phyloP scores from a whole-genome alignment of 2,113 vertebrate species.

The Bagarius yarrelli region DNA sequence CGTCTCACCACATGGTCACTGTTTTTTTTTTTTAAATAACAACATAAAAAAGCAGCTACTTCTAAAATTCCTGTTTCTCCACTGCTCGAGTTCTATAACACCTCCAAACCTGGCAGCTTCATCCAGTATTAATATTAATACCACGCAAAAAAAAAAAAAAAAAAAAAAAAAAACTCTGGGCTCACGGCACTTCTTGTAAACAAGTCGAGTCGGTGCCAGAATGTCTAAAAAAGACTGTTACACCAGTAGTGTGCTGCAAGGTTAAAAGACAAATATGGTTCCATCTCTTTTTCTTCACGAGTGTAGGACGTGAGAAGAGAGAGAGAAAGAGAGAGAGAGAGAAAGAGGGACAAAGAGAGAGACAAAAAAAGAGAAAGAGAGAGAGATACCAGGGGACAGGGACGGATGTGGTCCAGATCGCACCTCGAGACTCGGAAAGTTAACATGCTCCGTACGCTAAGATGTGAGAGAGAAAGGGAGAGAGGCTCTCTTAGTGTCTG shows the following conservation, averaged over 20 bases:
- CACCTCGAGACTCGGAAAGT: slow-evolving; percentile 22
- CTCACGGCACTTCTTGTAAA: slow-evolving; percentile 9
- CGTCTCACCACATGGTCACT: not conserved
- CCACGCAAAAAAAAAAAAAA: not conserved
- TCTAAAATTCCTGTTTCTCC: not conserved
- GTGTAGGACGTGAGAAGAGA: slow-evolving; percentile 33
- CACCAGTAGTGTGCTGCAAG: not conserved
- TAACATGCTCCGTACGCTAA: not conserved
- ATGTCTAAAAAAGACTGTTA: slow-evolving; percentile 2
- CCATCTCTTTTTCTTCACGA: slow-evolving; percentile 26
- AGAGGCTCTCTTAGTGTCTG: not conserved
- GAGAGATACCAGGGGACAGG: slow-evolving; percentile 14
- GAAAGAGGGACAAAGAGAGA: too few species aligned
- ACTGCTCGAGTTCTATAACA: not conserved
- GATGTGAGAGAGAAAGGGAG: not conserved
- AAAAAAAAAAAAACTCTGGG: not conserved
- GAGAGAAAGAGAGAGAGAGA: not conserved
- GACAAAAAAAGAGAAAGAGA: not conserved
- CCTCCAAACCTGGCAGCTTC: not conserved
- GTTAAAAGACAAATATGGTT: slow-evolving; percentile 33
- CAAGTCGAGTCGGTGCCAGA: not conserved
- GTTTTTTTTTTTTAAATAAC: not conserved
- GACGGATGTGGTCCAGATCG: slow-evolving; percentile 34
- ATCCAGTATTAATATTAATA: not conserved
- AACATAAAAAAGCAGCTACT: not conserved